These are phyloP conservation scores for Apis mellifera DNA, from an alignment of 1,140 invertebrate species.

Conservation along the genomic window Amel_HAv3.1 CM009944.2:5276001-5276500, in stretches of 20 bases:
- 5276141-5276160: conserved; percentile 63
- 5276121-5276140: conserved; percentile 50
- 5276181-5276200: conserved; percentile 82
- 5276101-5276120: conserved; percentile 1
- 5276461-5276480: conserved; percentile 19
- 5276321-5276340: conserved; percentile 2
- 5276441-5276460: conserved; percentile 53
- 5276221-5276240: conserved; percentile 75
- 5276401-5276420: conserved; percentile 1
- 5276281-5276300: conserved; percentile 17
- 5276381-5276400: conserved; percentile 1
- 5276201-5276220: conserved; percentile 82
- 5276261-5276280: conserved; percentile 32
- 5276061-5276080: not conserved
- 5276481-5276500: conserved; percentile 21
- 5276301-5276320: not conserved
- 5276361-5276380: conserved; percentile 30
- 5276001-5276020: not conserved
- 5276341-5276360: conserved; percentile 27
- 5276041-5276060: conserved; percentile 10
- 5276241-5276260: conserved; percentile 65
- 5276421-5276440: conserved; percentile 43
- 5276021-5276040: not conserved
- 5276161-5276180: conserved; percentile 77
- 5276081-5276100: not conserved